Percentiles rank a stretch among this genome's conserved stretches.
Conservation (phyloP, 2,888 invertebrate species). For the Geophilus truncorum region DNA sequence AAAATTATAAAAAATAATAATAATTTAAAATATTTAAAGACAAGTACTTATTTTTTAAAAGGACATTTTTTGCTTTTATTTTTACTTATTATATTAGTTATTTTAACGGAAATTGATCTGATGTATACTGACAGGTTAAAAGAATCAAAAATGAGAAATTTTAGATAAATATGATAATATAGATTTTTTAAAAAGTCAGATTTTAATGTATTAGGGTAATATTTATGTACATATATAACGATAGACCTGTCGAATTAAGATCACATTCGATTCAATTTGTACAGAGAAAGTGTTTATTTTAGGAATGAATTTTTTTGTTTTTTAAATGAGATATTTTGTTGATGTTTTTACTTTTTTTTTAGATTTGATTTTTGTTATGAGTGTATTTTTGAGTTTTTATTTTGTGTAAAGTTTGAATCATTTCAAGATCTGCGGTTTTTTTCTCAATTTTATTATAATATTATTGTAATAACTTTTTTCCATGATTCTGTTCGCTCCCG, state of each 20-base stretch:
- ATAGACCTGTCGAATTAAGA: background rate
- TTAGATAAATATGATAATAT: background rate
- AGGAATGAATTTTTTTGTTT: background rate
- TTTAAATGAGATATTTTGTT: background rate
- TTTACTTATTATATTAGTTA: background rate
- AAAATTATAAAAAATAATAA: too few species aligned
- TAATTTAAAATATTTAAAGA: too few species aligned
- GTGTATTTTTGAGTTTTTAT: background rate
- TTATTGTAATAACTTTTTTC: background rate
- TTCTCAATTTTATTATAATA: background rate
- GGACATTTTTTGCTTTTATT: background rate
- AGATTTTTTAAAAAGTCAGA: background rate
- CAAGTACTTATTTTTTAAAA: background rate
- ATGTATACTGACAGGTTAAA: background rate
- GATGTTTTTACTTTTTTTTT: background rate
- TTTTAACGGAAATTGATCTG: background rate
- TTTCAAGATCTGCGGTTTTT: background rate
- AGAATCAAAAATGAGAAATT: background rate
- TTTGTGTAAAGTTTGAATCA: background rate
- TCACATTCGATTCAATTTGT: background rate
- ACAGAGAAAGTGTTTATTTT: background rate
- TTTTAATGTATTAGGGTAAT: background rate
- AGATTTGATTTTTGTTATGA: background rate
- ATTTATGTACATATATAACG: background rate
- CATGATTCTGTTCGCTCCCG: background rate